These are phyloP conservation scores for Pseudorhiza aurosa DNA, from an alignment of 30 jellyfish, hydroid and myxozoan genomes.

Conservation along the genomic window DNA sequence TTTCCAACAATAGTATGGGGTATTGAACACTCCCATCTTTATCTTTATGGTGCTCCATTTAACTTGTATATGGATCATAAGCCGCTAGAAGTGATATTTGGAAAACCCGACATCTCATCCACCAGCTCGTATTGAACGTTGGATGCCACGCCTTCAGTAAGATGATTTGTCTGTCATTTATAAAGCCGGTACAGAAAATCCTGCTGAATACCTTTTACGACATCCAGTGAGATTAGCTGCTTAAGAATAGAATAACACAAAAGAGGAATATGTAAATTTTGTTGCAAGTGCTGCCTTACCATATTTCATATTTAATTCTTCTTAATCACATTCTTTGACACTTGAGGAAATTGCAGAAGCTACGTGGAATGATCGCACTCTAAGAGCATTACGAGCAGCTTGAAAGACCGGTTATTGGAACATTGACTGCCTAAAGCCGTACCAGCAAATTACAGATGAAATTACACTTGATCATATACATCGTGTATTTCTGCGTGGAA, in stretches of 20 bases:
- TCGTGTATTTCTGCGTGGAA: conserved; percentile 37
- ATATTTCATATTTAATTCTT: no score
- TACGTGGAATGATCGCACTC: background rate
- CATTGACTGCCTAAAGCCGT: conserved; percentile 29
- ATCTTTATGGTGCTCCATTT: conserved; percentile 9
- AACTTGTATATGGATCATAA: conserved; percentile 1
- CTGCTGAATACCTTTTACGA: conserved; percentile 28
- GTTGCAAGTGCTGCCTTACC: conserved; percentile 11
- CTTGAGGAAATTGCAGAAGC: background rate
- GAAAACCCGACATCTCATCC: background rate
- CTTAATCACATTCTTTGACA: no score
- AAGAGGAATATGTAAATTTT: conserved; percentile 19
- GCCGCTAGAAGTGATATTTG: background rate
- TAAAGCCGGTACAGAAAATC: conserved; percentile 28
- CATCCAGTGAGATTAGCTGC: conserved; percentile 9
- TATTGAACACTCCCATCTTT: conserved; percentile 14
- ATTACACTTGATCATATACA: conserved; percentile 19
- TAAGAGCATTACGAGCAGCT: conserved; percentile 13
- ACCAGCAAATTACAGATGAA: conserved; percentile 13
- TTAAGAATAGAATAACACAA: background rate
- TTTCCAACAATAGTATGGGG: conserved; percentile 44
- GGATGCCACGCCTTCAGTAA: conserved; percentile 5
- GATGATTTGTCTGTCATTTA: conserved; percentile 5
- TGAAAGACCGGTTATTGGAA: conserved; percentile 24
- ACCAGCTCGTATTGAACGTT: conserved; percentile 12